Evolutionary conservation across 2,888 invertebrate species (phyloP).

Genomic region (Noctua janthina): DNA sequence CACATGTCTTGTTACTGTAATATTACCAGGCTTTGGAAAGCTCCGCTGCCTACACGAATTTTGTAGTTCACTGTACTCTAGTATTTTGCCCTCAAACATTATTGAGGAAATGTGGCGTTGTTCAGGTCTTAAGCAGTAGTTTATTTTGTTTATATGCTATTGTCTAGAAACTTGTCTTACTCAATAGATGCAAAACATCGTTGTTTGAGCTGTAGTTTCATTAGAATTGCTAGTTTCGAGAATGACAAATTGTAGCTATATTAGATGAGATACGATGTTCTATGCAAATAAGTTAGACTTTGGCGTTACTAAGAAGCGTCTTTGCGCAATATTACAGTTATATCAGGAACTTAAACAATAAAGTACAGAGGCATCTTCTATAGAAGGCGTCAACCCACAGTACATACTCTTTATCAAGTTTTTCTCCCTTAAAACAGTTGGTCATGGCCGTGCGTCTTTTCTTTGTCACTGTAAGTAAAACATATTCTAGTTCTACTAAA

Average conservation of each 20-base stretch:
- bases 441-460: neutral
- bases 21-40: neutral
- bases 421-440: neutral
- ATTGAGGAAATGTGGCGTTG: constrained; percentile 42
- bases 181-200: constrained; percentile 25
- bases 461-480: neutral
- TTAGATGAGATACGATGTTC: neutral
- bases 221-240: constrained; percentile 19
- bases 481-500: constrained; percentile 6
- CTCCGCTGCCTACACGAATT: neutral
- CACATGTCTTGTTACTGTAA: neutral
- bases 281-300: neutral
- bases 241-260: constrained; percentile 1
- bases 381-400: neutral
- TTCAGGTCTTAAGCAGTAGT: constrained; percentile 4
- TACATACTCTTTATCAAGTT: neutral
- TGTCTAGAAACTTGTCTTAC: constrained; percentile 33
- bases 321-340: neutral
- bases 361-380: neutral
- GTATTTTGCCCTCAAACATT: constrained; percentile 24
- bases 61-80: constrained; percentile 32
- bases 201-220: neutral
- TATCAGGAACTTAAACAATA: neutral
- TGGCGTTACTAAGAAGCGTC: neutral
- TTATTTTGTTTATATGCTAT: constrained; percentile 40